These are phyloP conservation scores for Anabacerthia variegaticeps DNA, from an alignment of 2,797 vertebrate genomes.

Conservation along the genomic window DNA sequence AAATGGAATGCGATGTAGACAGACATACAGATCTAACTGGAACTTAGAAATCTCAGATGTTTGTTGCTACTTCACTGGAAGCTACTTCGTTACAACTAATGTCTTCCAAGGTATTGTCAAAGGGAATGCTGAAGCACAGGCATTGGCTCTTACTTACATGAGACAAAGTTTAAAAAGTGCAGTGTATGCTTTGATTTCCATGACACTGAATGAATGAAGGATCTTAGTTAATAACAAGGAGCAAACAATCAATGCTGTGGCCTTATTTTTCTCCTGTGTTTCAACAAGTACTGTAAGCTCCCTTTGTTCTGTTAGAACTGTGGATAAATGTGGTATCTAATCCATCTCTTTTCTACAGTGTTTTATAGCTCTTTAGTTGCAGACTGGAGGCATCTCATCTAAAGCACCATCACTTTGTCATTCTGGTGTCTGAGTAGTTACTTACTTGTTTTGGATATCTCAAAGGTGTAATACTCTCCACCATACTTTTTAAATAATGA, in stretches of 20 bases:
- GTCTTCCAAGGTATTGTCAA: not conserved
- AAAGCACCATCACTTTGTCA: constrained; percentile 12
- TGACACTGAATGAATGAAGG: not conserved
- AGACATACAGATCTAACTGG: not conserved
- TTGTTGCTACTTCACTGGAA: not conserved
- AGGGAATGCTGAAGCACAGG: not conserved
- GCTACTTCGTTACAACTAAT: not conserved
- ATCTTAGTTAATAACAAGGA: not conserved
- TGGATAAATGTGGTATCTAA: not conserved
- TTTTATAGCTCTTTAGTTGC: constrained; percentile 28
- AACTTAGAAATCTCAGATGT: not conserved
- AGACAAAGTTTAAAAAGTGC: not conserved
- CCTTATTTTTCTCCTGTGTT: not conserved
- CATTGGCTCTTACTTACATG: not conserved
- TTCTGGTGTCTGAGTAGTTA: constrained; percentile 21
- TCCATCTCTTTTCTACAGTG: not conserved
- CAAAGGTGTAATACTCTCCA: not conserved
- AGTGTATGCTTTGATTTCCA: not conserved
- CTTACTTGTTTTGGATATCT: not conserved
- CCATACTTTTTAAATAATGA: constrained; percentile 22
- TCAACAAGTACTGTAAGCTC: not conserved
- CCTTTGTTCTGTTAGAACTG: not conserved
- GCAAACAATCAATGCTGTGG: not conserved
- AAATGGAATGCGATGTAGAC: not conserved
- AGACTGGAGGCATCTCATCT: not conserved